These are phyloP conservation scores for Trinorchestia longiramus DNA, from an alignment of 1,140 invertebrate species.

Conservation along the genomic window DNA sequence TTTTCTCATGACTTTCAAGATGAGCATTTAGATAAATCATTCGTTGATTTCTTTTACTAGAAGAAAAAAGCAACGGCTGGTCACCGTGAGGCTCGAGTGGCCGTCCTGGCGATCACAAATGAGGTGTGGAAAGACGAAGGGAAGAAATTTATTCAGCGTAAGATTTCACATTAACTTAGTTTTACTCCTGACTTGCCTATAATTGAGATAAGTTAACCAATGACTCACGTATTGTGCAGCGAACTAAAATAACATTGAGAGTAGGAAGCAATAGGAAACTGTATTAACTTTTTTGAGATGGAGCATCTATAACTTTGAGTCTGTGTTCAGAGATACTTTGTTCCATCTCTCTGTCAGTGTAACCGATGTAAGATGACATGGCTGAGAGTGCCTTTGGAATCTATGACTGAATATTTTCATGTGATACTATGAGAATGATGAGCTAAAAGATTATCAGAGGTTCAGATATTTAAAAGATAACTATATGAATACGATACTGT, in stretches of 20 bases:
- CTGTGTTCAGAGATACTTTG: background rate
- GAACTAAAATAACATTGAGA: background rate
- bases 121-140: background rate
- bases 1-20: too few relatives aligned
- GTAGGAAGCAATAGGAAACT: background rate
- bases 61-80: background rate
- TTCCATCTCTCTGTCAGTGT: background rate
- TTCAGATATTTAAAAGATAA: too few relatives aligned
- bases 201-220: background rate
- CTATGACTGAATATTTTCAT: too few relatives aligned
- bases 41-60: background rate
- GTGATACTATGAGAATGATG: too few relatives aligned
- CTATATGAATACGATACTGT: too few relatives aligned
- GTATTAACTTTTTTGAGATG: background rate
- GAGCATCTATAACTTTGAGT: background rate
- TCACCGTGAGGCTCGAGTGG: background rate
- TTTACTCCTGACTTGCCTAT: background rate
- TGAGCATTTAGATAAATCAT: too few relatives aligned
- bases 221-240: background rate
- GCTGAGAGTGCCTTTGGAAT: too few relatives aligned
- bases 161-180: background rate
- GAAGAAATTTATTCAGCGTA: background rate
- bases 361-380: background rate
- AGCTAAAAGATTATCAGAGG: too few relatives aligned
- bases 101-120: background rate